Base-by-base conservation (phyloP, 1,140 invertebrate genomes). In the Centruroides sculpturatus region DNA sequence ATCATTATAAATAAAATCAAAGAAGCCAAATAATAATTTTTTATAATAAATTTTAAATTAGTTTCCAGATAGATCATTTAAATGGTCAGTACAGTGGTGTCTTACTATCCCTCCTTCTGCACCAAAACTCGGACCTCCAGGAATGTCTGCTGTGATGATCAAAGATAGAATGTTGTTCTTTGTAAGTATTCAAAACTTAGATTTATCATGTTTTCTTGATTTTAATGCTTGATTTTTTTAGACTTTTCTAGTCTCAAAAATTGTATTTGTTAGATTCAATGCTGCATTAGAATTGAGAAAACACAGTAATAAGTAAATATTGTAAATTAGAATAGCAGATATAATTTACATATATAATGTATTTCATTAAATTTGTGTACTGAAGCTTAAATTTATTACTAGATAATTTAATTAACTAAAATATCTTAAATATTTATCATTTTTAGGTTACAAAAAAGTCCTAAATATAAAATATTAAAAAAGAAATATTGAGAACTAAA, bases 71-170 rank as follows among this genome's bases (percentile, higher is more conserved):
- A 69, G 85, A 9, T 75, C 75, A 4, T 72, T 83, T 52, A 85
- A 86, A 66, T 96, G 92, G 91, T 80, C 82, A 34, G 82, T 94
- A 36, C 88, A 92, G 72, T 89, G 89, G 82, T 91, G 90, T 72
- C 76, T 96, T 66, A 83, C 91, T 41, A 87, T 92, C 64, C 90
- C 92, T 56, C 91, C 91, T 13, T 85, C 87, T 48, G 85, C 85
- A 0, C 79, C 83, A 54, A 85, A 84, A 36, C 85, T 93, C 63
- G 68, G 66, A 36, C 88, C 89, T 4, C 84, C 83, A 56, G 91
- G 90, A 11, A 85, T 85, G 73, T 82, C 89, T 11, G 87, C 86
- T 12, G 77, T 92, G 12, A 82, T 89, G 62, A 85, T 84, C 58
- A 82, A 85, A 62, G 85, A 83, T 69, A 92, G 92, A 76, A 87